Conservation (phyloP, 2,113 vertebrate species). For the Muscicapa adusta region DNA sequence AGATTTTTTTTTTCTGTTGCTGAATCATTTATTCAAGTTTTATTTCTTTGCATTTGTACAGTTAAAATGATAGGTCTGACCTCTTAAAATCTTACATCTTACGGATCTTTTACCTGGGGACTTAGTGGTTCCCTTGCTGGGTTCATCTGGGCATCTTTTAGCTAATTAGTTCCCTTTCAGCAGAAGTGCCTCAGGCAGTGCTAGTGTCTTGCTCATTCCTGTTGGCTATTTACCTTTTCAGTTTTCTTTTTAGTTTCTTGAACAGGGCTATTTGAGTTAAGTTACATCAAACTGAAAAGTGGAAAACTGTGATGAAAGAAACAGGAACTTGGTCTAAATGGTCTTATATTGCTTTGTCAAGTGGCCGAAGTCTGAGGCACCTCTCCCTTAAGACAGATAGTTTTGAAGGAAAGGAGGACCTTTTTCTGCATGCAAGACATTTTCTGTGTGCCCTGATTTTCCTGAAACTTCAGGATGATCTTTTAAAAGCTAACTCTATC, state of each 20-base stretch:
- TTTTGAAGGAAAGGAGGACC: background rate
- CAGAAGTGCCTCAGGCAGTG: background rate
- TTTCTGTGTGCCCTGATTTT: background rate
- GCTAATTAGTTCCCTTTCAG: background rate
- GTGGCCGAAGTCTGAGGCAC: background rate
- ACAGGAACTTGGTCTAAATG: background rate
- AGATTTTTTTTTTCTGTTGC: background rate
- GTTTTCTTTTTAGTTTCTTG: background rate
- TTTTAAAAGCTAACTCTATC: background rate
- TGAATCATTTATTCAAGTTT: background rate
- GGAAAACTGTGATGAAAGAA: background rate
- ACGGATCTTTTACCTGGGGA: background rate
- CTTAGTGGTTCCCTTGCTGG: background rate
- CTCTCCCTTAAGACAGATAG: background rate
- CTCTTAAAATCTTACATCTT: background rate
- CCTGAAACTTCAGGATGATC: background rate
- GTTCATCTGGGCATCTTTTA: background rate
- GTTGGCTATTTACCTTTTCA: background rate
- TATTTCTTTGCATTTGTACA: background rate
- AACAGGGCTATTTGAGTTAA: background rate
- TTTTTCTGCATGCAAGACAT: background rate
- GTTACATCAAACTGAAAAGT: background rate
- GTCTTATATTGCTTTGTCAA: background rate
- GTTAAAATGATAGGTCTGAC: background rate
- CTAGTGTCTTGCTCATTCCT: background rate